Conservation (phyloP, 2,888 invertebrate species). For the Nemoura dubitans region DNA sequence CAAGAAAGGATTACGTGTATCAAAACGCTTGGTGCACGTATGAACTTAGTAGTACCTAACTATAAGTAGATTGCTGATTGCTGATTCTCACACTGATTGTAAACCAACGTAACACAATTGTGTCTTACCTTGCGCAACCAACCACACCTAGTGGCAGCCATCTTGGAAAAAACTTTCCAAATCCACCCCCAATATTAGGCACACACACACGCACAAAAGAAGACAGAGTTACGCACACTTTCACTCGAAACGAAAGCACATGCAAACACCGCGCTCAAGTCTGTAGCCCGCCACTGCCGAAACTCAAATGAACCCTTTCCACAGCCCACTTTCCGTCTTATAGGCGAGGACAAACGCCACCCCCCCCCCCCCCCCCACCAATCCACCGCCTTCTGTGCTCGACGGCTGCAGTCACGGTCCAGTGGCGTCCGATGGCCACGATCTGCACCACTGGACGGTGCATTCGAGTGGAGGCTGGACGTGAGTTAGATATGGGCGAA, state of each 20-base stretch:
- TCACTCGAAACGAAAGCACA: neutral
- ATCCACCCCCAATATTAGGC: neutral
- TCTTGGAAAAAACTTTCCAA: conserved; percentile 15
- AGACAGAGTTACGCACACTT: neutral
- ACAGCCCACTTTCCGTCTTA: neutral
- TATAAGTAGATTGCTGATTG: too few relatives aligned
- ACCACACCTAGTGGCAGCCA: neutral
- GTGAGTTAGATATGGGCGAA: too few relatives aligned
- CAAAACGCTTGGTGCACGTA: too few relatives aligned
- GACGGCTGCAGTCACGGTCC: neutral
- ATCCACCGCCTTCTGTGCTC: too few relatives aligned
- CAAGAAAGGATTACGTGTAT: too few relatives aligned
- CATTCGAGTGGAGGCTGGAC: too few relatives aligned
- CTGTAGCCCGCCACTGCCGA: neutral
- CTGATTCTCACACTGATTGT: too few relatives aligned
- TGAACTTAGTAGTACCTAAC: too few relatives aligned
- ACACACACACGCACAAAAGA: neutral
- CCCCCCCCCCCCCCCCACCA: neutral
- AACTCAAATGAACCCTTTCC: neutral
- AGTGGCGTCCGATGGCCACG: neutral
- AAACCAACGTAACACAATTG: too few relatives aligned
- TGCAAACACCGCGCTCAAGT: neutral
- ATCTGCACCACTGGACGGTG: too few relatives aligned
- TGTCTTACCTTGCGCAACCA: neutral
- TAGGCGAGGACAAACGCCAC: neutral